Base-by-base conservation (phyloP, 2,113 vertebrate genomes). In the Crypturellus undulatus region DNA sequence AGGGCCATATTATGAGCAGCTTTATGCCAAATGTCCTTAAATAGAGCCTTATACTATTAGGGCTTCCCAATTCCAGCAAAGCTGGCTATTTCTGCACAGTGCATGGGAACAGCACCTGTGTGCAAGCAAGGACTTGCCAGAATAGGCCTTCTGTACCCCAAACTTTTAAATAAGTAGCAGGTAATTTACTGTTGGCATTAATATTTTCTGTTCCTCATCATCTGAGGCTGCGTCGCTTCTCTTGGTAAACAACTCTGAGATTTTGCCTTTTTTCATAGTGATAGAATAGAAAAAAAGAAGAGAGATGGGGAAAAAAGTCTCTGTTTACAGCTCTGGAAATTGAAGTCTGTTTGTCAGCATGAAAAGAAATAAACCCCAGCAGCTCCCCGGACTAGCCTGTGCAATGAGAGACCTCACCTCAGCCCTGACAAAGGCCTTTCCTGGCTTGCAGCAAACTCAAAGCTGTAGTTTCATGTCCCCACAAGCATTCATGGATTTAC, bases 191-290 rank as follows among this genome's bases (percentile, higher is more conserved):
- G 17, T 69, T 84, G 47, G 68, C 36, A 38, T 3, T 19, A 73
- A 18, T 67, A 25, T 80, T 94, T 94, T 73, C 68, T 80, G 59
- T 69, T 76, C 22, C 72, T 54, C 56, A 24, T 62, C 43, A 47
- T 32, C 52, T 20, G 72, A 18, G 20, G 30, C 38, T 38, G 5
- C 4, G 60, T 60, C 67, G 68, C 83, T 82, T 84, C 60, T 69
- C 56, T 36, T 42, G 72, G 80, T 79, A 79, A 93, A 85, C 5
- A 71, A 2, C 64, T 82, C 59, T 34, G 49, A 49, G 49, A 49
- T 49, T 49, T 49, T 49, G 9, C 21, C 49, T 12, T 49, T 49
- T 49, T 24, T 49, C 49, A 49, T 49, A 49, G 21, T 49, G 21
- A 49, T 49, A 49, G 20, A 49, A 49, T 22, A 49, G 49, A 49